These are phyloP conservation scores for Acrocephalus kingi DNA, from an alignment of 2,113 vertebrate species.

Conservation along the genomic window DNA sequence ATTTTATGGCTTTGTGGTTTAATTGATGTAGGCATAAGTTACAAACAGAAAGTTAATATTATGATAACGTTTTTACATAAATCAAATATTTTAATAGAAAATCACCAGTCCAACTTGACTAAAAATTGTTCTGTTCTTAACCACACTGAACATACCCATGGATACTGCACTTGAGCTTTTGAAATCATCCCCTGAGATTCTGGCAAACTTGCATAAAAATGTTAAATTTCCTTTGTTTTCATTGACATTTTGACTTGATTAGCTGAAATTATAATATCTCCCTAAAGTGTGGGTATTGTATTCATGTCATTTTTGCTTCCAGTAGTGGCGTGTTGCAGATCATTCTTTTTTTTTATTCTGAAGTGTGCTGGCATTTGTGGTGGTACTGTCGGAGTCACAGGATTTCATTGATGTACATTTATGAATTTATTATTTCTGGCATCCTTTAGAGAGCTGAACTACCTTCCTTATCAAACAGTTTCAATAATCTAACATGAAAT, in stretches of 20 bases:
- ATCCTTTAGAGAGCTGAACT: background rate
- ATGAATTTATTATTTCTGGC: background rate
- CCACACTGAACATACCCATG: background rate
- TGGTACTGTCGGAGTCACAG: background rate
- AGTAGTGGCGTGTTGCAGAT: background rate
- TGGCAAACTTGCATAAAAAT: conserved; percentile 23
- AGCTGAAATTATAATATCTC: conserved; percentile 54
- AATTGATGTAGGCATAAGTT: background rate
- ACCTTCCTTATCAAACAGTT: background rate
- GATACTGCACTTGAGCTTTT: conserved; percentile 23
- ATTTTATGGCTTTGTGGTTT: conserved; percentile 2
- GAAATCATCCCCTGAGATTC: background rate
- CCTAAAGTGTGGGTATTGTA: conserved; percentile 19
- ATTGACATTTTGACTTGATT: conserved; percentile 67
- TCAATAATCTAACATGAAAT: background rate
- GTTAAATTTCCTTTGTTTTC: conserved; percentile 52
- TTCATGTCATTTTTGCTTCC: background rate
- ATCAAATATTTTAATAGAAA: background rate
- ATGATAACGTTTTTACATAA: conserved; percentile 6
- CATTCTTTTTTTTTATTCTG: background rate
- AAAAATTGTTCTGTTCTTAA: background rate
- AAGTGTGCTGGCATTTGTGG: background rate
- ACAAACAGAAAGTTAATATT: conserved; percentile 12
- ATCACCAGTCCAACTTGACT: background rate
- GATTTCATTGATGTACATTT: background rate